Evolutionary conservation across 2,888 invertebrate species (phyloP), one percentile per base, ranked within the genome.

Genomic region (Heliconius erato): DNA sequence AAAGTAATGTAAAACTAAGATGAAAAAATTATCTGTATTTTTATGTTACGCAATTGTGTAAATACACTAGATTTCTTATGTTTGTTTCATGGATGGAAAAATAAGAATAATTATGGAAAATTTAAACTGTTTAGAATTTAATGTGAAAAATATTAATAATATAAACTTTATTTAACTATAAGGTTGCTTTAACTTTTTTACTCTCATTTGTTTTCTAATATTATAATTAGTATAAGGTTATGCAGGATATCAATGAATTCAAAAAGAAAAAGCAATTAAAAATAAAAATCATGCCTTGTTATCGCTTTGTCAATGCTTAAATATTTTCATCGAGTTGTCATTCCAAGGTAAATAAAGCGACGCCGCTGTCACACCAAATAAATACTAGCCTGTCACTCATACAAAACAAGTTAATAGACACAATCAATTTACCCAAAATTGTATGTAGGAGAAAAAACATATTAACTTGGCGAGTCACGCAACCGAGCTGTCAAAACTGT

Each of bases 361-460:
- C 83, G 86, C 87, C 83, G 86, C 87, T 88, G 86, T 88, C 88
- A 88, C 88, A 91, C 32, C 79, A 71, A 79, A 54, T 79, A 68
- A 91, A 91, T 91, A 88, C 87, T 88, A 87, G 86, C 90, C 92
- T 92, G 93, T 92, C 93, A 92, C 90, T 90, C 89, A 63, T 40
- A 88, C 83, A 89, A 88, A 92, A 93, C 91, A 91, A 91, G 90
- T 91, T 92, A 93, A 93, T 93, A 91, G 91, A 90, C 89, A 86
- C 91, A 92, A 92, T 93, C 92, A 94, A 93, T 93, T 93, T 92
- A 90, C 88, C 89, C 86, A 88, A 91, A 91, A 90, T 88, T 89
- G 87, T 88, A 87, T 89, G 89, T 89, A 87, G 87, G 87, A 89
- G 90, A 92, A 90, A 91, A 91, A 90, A 89, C 87, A 87, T 89